Evolutionary conservation across 2,888 invertebrate species (phyloP).

Genomic region (Lordiphosa fenestrarum): DNA sequence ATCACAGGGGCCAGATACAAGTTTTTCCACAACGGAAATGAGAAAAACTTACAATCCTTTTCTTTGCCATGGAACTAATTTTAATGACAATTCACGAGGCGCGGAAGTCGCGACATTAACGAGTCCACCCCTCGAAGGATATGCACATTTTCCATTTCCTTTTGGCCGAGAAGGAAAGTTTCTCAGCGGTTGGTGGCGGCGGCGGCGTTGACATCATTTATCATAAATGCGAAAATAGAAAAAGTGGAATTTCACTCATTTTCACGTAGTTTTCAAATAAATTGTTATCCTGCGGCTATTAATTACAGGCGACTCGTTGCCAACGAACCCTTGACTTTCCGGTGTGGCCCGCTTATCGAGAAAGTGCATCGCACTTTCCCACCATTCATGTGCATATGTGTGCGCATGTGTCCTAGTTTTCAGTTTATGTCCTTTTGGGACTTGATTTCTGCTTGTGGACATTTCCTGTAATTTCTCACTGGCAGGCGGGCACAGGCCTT

Average conservation of each 20-base stretch:
- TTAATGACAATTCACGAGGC: constrained; percentile 72
- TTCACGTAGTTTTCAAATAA: constrained; percentile 52
- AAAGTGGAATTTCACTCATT: constrained; percentile 27
- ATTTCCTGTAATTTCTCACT: constrained; percentile 68
- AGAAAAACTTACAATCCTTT: constrained; percentile 65
- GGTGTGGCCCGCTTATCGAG: constrained; percentile 48
- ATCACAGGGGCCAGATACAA: constrained; percentile 52
- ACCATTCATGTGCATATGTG: constrained; percentile 29
- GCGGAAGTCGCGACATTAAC: constrained; percentile 36
- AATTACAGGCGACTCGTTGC: constrained; percentile 43
- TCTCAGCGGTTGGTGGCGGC: constrained; percentile 22
- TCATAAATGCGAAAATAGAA: constrained; percentile 25
- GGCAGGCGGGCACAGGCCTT: neutral
- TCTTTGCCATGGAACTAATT: constrained; percentile 61
- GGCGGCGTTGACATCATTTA: constrained; percentile 29
- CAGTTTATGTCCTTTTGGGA: constrained; percentile 51
- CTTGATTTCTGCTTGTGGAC: constrained; percentile 58
- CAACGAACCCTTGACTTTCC: constrained; percentile 35
- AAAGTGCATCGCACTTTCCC: constrained; percentile 66
- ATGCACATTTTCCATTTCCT: constrained; percentile 36
- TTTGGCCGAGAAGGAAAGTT: constrained; percentile 11
- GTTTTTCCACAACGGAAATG: constrained; percentile 61
- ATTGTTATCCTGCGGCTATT: constrained; percentile 54
- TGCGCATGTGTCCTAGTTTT: constrained; percentile 55
- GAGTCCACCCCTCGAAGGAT: constrained; percentile 29